Percentiles rank a stretch among this genome's conserved stretches.
Conservation (phyloP, 1,140 invertebrate genomes). For the Holotrichia oblita region DNA sequence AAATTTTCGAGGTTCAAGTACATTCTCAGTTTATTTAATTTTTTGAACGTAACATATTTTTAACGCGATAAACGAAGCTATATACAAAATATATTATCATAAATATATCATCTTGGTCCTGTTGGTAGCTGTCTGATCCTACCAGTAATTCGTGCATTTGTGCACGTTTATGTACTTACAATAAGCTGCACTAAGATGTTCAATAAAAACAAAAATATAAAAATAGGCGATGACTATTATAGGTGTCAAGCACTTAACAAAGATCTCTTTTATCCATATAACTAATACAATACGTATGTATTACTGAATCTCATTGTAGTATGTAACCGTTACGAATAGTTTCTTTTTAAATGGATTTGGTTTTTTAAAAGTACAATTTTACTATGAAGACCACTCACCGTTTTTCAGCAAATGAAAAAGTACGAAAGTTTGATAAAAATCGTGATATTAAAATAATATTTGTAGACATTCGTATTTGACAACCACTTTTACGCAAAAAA, state of each 20-base stretch:
- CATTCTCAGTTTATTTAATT: too few relatives aligned
- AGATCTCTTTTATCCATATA: background rate
- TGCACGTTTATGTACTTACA: too few relatives aligned
- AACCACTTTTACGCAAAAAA: background rate
- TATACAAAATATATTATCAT: too few relatives aligned
- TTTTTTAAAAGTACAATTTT: slow-evolving; percentile 5
- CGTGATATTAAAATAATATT: slow-evolving; percentile 24
- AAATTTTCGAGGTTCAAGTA: too few relatives aligned
- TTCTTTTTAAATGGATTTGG: background rate
- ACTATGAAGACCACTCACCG: background rate
- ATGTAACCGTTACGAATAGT: background rate
- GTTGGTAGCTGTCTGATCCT: too few relatives aligned
- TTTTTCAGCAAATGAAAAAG: background rate
- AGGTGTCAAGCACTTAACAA: background rate
- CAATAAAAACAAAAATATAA: background rate
- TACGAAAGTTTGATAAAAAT: background rate
- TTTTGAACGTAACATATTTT: too few relatives aligned
- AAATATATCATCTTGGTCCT: too few relatives aligned
- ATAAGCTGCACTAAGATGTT: background rate
- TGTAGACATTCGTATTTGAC: background rate
- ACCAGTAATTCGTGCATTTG: too few relatives aligned
- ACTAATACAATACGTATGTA: slow-evolving; percentile 5
- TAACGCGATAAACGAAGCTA: too few relatives aligned
- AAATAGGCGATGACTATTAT: background rate
- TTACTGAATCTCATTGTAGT: slow-evolving; percentile 9